Percentiles rank a stretch among this genome's conserved stretches.
phyloP scores from a whole-genome alignment of 2,888 invertebrate species.

The Rotaria socialis region DNA sequence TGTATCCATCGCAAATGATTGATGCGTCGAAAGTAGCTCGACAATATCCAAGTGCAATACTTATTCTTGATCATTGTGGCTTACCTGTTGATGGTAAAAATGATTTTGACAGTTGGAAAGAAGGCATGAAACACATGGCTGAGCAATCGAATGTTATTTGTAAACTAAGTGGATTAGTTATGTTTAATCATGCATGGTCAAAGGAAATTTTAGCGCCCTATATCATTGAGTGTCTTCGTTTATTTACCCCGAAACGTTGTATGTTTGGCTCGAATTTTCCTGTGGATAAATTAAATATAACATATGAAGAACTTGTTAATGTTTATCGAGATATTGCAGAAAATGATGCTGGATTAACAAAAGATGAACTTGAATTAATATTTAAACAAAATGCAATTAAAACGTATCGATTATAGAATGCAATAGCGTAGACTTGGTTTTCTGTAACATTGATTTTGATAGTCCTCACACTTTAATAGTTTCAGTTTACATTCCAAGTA shows the following conservation, averaged over 20 bases:
- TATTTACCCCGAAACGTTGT: slow-evolving; percentile 12
- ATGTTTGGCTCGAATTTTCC: slow-evolving; percentile 27
- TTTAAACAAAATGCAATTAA: neutral
- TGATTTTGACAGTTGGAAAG: neutral
- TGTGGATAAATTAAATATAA: neutral
- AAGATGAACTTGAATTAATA: neutral
- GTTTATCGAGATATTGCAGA: slow-evolving; percentile 7
- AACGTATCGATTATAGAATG: slow-evolving; percentile 15
- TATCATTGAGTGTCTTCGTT: neutral
- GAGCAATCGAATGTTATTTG: neutral
- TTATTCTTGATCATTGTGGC: slow-evolving; percentile 34
- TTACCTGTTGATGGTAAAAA: neutral
- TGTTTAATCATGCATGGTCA: neutral
- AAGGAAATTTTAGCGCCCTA: neutral
- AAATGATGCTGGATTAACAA: neutral
- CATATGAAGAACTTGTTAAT: neutral
- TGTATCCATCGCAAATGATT: slow-evolving; percentile 13
- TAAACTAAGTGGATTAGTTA: slow-evolving; percentile 24
- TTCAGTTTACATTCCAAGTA: too few relatives aligned
- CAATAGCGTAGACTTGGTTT: too few relatives aligned
- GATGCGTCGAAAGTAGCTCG: neutral
- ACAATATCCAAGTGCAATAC: neutral
- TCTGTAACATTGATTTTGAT: too few relatives aligned
- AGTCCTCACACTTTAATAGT: too few relatives aligned
- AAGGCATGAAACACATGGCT: neutral